Evolutionary conservation across 2,888 invertebrate genomes (phyloP).

Genomic region (Stenurella melanura): DNA sequence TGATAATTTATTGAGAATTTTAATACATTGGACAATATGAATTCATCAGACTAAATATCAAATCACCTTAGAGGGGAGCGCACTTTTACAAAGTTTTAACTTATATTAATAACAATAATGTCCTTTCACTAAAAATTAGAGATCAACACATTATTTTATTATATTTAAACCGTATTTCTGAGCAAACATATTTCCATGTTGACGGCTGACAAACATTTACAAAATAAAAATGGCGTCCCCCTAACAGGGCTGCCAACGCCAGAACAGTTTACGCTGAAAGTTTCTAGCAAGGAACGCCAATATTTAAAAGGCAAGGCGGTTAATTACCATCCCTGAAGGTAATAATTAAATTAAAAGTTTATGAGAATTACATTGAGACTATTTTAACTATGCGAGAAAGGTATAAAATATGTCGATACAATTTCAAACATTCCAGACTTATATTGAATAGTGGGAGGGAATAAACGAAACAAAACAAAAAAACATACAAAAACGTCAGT

Average conservation of each 20-base stretch:
- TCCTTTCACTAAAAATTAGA: conserved; percentile 19
- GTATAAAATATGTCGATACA: no score
- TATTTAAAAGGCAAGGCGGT: background rate
- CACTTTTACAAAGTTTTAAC: conserved; percentile 10
- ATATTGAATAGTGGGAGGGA: background rate
- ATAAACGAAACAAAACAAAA: conserved; percentile 20
- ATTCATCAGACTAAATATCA: background rate
- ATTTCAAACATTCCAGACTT: background rate
- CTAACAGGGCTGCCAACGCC: background rate
- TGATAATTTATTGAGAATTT: conserved; percentile 19
- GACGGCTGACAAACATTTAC: conserved; percentile 36
- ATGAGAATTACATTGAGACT: no score
- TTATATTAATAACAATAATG: conserved; percentile 25
- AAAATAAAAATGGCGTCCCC: conserved; percentile 38
- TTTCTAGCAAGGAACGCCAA: background rate
- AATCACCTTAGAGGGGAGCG: conserved; percentile 16
- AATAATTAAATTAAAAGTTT: no score
- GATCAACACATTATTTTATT: conserved; percentile 34
- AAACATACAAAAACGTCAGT: conserved; percentile 14
- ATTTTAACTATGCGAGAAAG: no score
- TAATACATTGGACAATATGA: background rate
- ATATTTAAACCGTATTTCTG: conserved; percentile 26
- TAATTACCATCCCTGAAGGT: no score
- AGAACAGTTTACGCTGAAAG: background rate
- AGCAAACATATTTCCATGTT: conserved; percentile 32